Percentiles rank a stretch among this genome's conserved stretches.
Conservation (phyloP, 2,888 invertebrate genomes). For the Lumbricus terrestris region DNA sequence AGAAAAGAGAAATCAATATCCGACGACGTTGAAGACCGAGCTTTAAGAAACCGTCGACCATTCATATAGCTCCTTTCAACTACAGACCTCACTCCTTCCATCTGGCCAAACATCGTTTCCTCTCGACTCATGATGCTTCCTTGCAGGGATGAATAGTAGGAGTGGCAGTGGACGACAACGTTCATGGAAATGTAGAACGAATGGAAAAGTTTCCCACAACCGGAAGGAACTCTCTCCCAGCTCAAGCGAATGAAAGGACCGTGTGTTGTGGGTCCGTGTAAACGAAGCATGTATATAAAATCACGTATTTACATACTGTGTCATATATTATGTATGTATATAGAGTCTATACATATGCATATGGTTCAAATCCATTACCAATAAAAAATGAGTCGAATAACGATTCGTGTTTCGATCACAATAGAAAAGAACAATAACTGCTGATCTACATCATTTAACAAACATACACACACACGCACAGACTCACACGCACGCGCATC, state of each 20-base stretch:
- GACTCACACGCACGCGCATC: no score
- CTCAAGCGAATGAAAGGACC: not conserved
- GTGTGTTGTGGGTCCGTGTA: not conserved
- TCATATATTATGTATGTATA: no score
- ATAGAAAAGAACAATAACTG: no score
- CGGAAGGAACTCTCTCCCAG: not conserved
- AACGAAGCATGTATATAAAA: not conserved
- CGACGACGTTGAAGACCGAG: no score
- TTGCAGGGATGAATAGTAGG: not conserved
- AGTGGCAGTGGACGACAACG: not conserved
- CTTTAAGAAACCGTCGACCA: not conserved
- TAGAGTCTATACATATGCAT: no score
- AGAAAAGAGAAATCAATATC: not conserved
- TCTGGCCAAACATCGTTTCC: not conserved
- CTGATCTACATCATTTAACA: not conserved
- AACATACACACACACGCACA: no score
- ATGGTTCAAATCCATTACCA: not conserved
- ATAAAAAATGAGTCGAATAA: not conserved
- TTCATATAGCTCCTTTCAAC: not conserved
- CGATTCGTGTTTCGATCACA: not conserved
- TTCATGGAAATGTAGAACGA: not conserved
- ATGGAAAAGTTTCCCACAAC: not conserved
- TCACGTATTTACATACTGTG: no score
- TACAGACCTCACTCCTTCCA: no score
- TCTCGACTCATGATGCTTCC: not conserved